Conservation (phyloP, 2,113 vertebrate genomes). For the Ammospiza caudacuta region DNA sequence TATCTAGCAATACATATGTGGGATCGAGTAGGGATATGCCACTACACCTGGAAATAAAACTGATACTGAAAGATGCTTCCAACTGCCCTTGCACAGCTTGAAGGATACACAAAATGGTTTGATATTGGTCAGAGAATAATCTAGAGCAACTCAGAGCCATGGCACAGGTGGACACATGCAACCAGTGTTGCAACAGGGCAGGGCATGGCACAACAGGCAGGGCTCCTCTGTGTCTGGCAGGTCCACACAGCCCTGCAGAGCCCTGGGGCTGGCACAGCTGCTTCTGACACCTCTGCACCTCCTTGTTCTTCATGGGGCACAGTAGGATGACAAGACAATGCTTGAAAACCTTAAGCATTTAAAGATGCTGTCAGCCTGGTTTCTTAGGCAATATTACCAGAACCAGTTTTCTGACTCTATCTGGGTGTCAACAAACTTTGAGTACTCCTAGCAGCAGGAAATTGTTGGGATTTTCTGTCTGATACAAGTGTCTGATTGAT, state of each 20-base stretch:
- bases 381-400: background rate
- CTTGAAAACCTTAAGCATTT: background rate
- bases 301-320: background rate
- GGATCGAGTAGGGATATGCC: background rate
- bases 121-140: background rate
- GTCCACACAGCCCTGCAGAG: background rate
- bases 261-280: background rate
- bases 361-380: background rate
- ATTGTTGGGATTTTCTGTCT: background rate
- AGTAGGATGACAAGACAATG: background rate
- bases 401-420: background rate
- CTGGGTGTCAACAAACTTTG: background rate
- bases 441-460: background rate
- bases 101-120: background rate
- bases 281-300: background rate
- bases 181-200: background rate
- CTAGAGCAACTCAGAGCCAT: background rate
- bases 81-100: background rate
- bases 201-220: background rate
- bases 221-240: background rate
- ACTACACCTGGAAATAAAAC: background rate
- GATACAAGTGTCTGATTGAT: background rate
- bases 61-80: background rate
- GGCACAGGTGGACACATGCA: background rate
- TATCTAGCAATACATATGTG: rapidly evolving